Evolutionary conservation across 2,113 vertebrate species (phyloP).

Genomic region (Mus spicilegus): DNA sequence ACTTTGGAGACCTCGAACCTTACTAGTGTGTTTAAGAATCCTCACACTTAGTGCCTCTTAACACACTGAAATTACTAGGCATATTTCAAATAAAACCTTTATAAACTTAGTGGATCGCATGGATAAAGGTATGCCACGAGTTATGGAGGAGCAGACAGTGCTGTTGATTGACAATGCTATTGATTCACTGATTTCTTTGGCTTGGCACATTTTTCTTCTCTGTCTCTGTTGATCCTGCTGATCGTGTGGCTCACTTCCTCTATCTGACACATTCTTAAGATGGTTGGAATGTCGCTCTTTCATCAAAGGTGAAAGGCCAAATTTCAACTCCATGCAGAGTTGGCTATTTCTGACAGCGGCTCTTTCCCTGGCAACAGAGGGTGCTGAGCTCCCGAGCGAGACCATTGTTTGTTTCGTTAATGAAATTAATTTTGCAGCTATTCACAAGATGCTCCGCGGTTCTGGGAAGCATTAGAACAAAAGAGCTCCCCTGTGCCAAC

Average conservation of each 20-base stretch:
- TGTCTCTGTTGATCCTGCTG: not conserved
- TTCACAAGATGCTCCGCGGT: not conserved
- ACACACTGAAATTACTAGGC: constrained; percentile 34
- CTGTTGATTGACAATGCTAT: not conserved
- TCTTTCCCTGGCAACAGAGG: not conserved
- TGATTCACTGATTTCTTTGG: not conserved
- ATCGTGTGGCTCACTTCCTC: not conserved
- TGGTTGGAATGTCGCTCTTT: constrained; percentile 55
- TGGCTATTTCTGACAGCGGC: constrained; percentile 14
- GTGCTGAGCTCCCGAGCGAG: not conserved
- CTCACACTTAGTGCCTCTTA: constrained; percentile 3
- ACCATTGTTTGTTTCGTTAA: constrained; percentile 3
- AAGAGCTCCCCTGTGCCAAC: not conserved
- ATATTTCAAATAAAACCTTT: constrained; percentile 9
- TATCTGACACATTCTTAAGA: constrained; percentile 60
- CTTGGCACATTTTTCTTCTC: constrained; percentile 4
- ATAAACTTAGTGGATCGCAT: not conserved
- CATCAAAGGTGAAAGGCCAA: constrained; percentile 45
- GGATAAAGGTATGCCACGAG: not conserved
- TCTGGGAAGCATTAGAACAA: constrained; percentile 46
- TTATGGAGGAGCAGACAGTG: not conserved
- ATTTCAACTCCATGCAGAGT: not conserved
- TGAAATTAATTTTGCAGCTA: constrained; percentile 3
- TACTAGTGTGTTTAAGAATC: constrained; percentile 11
- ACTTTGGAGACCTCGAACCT: constrained; percentile 8